phyloP scores from a whole-genome alignment of 2,797 vertebrate species.

The Kryptopterus vitreolus region DNA sequence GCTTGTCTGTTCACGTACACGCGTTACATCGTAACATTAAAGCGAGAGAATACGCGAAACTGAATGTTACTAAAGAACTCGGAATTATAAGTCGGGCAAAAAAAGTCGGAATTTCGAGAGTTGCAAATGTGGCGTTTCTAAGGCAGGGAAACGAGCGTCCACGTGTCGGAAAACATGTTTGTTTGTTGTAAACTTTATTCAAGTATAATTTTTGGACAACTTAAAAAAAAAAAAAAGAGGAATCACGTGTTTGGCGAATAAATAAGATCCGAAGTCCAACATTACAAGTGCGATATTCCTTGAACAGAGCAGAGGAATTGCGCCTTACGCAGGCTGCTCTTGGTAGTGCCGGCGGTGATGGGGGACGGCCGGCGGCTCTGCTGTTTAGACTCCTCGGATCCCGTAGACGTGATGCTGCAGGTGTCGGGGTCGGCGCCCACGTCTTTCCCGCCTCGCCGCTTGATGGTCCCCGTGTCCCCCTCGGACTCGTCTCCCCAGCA shows the following conservation, averaged over 20 bases:
- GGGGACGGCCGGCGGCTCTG: constrained; percentile 80
- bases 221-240: too few species aligned
- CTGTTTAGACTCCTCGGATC: constrained; percentile 87
- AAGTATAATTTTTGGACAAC: too few species aligned
- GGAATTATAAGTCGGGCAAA: too few species aligned
- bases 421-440: constrained; percentile 88
- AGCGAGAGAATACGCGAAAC: too few species aligned
- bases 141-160: too few species aligned
- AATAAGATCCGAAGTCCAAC: background rate
- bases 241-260: background rate
- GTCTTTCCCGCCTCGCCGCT: constrained; percentile 93
- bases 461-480: constrained; percentile 97
- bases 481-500: constrained; percentile 98
- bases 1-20: too few species aligned
- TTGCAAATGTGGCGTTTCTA: too few species aligned
- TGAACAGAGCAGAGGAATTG: background rate
- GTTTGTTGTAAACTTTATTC: too few species aligned
- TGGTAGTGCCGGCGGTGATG: constrained; percentile 79
- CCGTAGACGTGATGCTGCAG: constrained; percentile 83
- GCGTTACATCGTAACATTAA: too few species aligned
- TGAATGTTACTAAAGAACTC: too few species aligned
- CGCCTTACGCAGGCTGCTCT: constrained; percentile 86
- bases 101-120: too few species aligned
- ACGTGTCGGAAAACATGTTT: background rate
- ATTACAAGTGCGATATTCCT: too few species aligned